Percentiles rank a stretch among this genome's conserved stretches.
Evolutionary conservation across 2,113 vertebrate species (phyloP).

Genomic region (Microcebus murinus): DNA sequence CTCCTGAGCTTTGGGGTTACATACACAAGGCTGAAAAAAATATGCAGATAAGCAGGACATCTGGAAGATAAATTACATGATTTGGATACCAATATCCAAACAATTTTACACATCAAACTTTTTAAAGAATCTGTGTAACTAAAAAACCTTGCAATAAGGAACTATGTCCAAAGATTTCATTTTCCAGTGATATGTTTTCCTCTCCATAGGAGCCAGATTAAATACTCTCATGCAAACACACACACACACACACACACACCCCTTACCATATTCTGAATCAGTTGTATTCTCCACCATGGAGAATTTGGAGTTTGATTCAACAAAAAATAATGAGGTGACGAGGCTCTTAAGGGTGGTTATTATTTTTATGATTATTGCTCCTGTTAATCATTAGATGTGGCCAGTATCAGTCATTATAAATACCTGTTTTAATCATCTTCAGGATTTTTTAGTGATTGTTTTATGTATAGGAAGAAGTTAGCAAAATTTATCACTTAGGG

Average conservation of each 20-base stretch:
- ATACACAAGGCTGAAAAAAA: slow-evolving; percentile 65
- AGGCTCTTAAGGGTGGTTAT: background rate
- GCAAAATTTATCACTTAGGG: background rate
- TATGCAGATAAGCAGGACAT: background rate
- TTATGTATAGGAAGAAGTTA: background rate
- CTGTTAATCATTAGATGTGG: background rate
- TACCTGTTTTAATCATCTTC: background rate
- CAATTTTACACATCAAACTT: background rate
- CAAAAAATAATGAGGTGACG: background rate
- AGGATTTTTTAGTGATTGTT: background rate
- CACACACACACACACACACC: background rate
- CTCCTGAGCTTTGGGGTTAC: slow-evolving; percentile 45
- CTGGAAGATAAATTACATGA: background rate
- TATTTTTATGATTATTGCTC: background rate
- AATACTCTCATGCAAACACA: background rate
- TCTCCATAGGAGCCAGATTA: background rate
- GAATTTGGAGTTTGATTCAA: slow-evolving; percentile 12
- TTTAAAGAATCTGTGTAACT: background rate
- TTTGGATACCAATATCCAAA: background rate
- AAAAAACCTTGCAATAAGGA: slow-evolving; percentile 4
- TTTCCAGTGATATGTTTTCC: background rate
- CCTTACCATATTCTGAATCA: background rate
- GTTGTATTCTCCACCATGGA: background rate
- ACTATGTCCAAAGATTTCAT: background rate
- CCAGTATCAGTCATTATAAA: background rate